Conservation (phyloP, 53 echinoderm and acorn worm genomes). For the Paracentrotus lividus region DNA sequence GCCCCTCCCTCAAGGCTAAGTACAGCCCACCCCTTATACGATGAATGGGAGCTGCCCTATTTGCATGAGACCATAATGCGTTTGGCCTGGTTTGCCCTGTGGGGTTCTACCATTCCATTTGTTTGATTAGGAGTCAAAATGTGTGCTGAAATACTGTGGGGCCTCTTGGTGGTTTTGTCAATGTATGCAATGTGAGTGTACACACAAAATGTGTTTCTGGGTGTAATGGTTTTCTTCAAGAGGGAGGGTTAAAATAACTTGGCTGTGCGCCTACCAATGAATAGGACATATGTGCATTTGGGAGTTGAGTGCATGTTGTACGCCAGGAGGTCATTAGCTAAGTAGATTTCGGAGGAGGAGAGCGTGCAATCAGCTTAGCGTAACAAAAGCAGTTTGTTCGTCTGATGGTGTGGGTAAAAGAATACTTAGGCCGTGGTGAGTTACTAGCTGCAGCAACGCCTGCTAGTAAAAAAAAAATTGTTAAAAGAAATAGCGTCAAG, state of each 20-base stretch:
- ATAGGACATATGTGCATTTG: conserved; percentile 58
- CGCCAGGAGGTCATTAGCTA: conserved; percentile 64
- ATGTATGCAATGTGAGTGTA: conserved; percentile 39
- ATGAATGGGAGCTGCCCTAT: conserved; percentile 62
- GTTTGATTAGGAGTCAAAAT: conserved; percentile 65
- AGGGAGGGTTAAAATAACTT: conserved; percentile 66
- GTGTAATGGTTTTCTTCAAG: conserved; percentile 32
- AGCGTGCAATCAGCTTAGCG: conserved; percentile 56
- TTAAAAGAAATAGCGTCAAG: conserved; percentile 22
- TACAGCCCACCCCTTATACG: conserved; percentile 63
- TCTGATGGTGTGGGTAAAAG: conserved; percentile 51
- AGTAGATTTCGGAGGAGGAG: conserved; percentile 56
- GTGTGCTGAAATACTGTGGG: not conserved
- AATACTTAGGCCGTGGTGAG: conserved; percentile 38
- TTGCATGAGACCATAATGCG: conserved; percentile 51
- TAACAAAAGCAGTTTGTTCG: conserved; percentile 69
- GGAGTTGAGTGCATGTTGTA: conserved; percentile 9
- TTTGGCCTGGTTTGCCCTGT: conserved; percentile 56
- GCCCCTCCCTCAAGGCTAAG: conserved; percentile 59
- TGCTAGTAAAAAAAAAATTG: conserved; percentile 43
- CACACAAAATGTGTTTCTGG: conserved; percentile 11
- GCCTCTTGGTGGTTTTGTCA: conserved; percentile 41
- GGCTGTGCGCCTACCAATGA: conserved; percentile 37
- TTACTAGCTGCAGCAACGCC: conserved; percentile 27
- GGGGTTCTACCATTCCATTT: conserved; percentile 63